phyloP scores from a whole-genome alignment of 2,888 invertebrate genomes.

The Nowickia ferox region DNA sequence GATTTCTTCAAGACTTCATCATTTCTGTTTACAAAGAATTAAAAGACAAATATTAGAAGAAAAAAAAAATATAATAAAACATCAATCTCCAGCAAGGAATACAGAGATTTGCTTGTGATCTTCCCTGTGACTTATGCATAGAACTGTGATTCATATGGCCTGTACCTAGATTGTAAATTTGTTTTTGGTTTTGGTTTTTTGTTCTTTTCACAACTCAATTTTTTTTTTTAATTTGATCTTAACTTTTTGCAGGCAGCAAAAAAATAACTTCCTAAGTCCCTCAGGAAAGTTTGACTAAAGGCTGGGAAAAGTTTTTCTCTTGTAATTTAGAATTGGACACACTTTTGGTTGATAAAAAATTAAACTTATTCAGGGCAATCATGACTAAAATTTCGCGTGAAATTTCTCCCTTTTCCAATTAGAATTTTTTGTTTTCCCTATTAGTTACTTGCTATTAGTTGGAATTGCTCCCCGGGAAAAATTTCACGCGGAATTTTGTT shows the following conservation, averaged over 20 bases:
- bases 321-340: background rate
- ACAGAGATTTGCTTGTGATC: background rate
- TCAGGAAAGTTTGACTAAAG: background rate
- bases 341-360: background rate
- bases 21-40: constrained; percentile 41
- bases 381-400: no score
- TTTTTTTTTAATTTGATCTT: constrained; percentile 29
- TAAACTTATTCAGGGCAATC: no score
- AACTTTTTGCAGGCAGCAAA: background rate
- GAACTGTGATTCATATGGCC: constrained; percentile 7
- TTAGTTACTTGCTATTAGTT: no score
- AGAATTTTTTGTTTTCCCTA: no score
- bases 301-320: no score
- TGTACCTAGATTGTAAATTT: constrained; percentile 19
- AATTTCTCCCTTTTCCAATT: no score
- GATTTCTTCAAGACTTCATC: constrained; percentile 55
- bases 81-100: background rate
- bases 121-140: background rate
- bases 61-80: constrained; percentile 2
- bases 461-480: no score
- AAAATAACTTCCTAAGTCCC: background rate
- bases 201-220: constrained; percentile 64
- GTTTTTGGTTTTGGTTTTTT: constrained; percentile 14
- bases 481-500: no score
- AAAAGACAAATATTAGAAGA: background rate